Evolutionary conservation across 1,140 invertebrate species (phyloP), one percentile per base, ranked within the genome.

Genomic region (Danaus plexippus): DNA sequence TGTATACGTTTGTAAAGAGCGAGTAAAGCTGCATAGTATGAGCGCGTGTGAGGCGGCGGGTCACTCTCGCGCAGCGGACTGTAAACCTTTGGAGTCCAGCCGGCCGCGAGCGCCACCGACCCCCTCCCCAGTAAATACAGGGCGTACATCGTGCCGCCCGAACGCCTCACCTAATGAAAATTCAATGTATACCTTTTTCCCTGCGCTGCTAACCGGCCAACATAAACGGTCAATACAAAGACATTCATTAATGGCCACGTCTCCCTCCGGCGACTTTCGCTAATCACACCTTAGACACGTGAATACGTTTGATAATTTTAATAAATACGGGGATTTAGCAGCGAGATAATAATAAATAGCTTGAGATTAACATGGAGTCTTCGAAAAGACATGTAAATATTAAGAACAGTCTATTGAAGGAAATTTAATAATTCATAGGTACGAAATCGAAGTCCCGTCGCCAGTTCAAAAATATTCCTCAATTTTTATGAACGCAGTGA

Each of bases 161-260:
- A 78, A 80, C 78, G 79, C 80, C 73, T 80, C 75, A 61, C 67
- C 77, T 86, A 83, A 84, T 86, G 82, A 86, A 84, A 86, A 81
- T 80, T 79, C 73, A 65, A 82, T 83, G 74, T 79, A 67, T 80
- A 15, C 67, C 76, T 71, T 67, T 57, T 67, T 63, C 64, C 63
- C 67, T 62, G 55, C 52, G 1, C 73, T 68, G 67, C 61, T 69
- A 75, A 75, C 66, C 59, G 58, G 62, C 62, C 67, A 64, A 73
- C 73, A 73, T 66, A 69, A 72, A 71, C 64, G 61, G 64, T 71
- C 69, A 73, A 71, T 75, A 63, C 64, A 70, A 73, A 73, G 22
- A 32, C 64, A 49, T 75, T 62, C 57, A 73, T 71, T 70, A 67
- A 64, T 18, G 52, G 42, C 49, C 47, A 13, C 52, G 46, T 22